These are phyloP conservation scores for Dermochelys coriacea DNA, from an alignment of 2,797 vertebrate species.

Conservation along the genomic window DNA sequence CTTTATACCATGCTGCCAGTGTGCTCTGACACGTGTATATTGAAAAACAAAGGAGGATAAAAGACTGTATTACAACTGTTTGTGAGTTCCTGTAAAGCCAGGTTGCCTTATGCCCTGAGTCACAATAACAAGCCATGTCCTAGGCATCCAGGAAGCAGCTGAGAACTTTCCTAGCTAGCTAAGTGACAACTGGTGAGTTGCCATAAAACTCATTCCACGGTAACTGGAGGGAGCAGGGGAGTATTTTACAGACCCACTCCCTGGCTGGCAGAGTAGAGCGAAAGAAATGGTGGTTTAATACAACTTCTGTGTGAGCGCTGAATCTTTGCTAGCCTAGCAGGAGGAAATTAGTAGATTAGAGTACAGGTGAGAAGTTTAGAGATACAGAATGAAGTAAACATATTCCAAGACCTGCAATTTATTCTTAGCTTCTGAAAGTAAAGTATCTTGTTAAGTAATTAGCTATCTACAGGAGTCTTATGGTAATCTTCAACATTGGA, in stretches of 20 bases:
- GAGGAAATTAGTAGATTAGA: not conserved
- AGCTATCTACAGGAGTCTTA: not conserved
- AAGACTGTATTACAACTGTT: not conserved
- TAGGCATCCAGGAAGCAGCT: not conserved
- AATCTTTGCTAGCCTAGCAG: not conserved
- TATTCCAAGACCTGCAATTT: not conserved
- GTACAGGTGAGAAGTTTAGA: not conserved
- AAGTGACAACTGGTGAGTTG: not conserved
- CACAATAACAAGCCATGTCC: not conserved
- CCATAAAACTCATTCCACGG: not conserved
- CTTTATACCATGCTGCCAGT: not conserved
- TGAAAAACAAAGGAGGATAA: not conserved
- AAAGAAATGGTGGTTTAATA: not conserved
- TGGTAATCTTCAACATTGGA: not conserved
- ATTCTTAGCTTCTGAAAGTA: not conserved
- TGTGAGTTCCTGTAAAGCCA: not conserved
- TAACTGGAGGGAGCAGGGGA: not conserved
- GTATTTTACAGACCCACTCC: not conserved
- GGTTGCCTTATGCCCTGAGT: not conserved
- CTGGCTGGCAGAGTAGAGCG: not conserved
- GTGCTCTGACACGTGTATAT: not conserved
- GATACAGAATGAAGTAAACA: accelerated
- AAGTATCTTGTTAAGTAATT: not conserved
- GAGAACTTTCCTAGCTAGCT: not conserved
- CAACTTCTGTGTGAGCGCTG: not conserved